Evolutionary conservation across 2,797 vertebrate species (phyloP).

Genomic region (Gastrophryne carolinensis): DNA sequence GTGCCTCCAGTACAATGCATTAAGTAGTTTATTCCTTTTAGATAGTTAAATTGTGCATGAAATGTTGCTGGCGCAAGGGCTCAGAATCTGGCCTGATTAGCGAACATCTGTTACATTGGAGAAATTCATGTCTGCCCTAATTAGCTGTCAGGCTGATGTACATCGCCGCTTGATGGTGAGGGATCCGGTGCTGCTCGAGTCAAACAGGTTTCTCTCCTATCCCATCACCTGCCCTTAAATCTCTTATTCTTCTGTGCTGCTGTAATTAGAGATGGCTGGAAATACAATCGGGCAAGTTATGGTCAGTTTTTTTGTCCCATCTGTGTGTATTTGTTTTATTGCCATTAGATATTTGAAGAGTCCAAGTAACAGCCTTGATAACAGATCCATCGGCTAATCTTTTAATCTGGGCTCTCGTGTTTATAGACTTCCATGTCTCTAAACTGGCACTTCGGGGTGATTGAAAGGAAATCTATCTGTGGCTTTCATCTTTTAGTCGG

Average conservation of each 20-base stretch:
- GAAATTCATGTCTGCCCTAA: conserved; percentile 99
- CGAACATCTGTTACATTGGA: conserved; percentile 99
- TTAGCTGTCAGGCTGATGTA: conserved; percentile 99
- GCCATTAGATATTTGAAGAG: conserved; percentile 70
- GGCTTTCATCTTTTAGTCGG: conserved; percentile 63
- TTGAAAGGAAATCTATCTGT: conserved; percentile 66
- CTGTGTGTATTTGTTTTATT: conserved; percentile 82
- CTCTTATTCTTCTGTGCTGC: conserved; percentile 69
- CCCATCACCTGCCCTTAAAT: conserved; percentile 94
- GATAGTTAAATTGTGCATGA: conserved; percentile 99
- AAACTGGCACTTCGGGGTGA: conserved; percentile 41
- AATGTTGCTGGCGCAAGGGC: conserved; percentile 98
- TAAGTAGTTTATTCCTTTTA: conserved; percentile 99
- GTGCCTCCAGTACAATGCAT: conserved; percentile 99
- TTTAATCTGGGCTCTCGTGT: conserved; percentile 51
- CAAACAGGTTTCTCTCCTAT: conserved; percentile 95
- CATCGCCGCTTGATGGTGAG: conserved; percentile 96
- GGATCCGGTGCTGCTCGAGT: conserved; percentile 87
- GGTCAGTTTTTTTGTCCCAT: conserved; percentile 88
- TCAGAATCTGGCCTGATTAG: conserved; percentile 99
- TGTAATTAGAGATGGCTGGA: conserved; percentile 95
- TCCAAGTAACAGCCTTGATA: conserved; percentile 52
- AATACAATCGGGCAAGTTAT: conserved; percentile 93
- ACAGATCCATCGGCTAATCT: conserved; percentile 55
- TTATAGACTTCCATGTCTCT: conserved; percentile 53